Evolutionary conservation across 2,113 vertebrate species (phyloP).

Genomic region (Leucoraja erinaceus): DNA sequence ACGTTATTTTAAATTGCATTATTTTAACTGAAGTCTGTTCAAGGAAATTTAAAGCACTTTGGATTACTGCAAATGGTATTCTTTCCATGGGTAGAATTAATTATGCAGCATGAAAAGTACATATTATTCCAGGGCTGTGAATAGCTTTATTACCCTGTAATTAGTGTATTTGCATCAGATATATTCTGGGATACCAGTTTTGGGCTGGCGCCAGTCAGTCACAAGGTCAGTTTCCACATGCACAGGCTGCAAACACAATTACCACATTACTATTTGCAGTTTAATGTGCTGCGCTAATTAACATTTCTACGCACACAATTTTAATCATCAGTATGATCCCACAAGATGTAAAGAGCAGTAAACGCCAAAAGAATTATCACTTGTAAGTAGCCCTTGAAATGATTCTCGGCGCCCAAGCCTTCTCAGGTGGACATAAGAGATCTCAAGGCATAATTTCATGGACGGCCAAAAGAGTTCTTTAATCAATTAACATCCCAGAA

Average conservation of each 20-base stretch:
- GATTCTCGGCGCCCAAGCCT: no score
- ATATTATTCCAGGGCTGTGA: not conserved
- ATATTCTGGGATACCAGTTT: not conserved
- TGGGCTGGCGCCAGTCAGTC: not conserved
- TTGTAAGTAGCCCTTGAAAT: no score
- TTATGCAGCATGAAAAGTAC: conserved; percentile 10
- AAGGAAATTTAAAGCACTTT: not conserved
- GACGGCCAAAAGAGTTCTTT: not conserved
- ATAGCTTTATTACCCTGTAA: not conserved
- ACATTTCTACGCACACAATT: not conserved
- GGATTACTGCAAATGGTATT: not conserved
- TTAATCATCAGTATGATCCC: not conserved
- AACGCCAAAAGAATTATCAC: no score
- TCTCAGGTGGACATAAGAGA: not conserved
- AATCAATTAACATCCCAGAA: not conserved
- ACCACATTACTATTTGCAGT: not conserved
- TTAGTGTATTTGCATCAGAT: not conserved
- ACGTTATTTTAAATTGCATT: not conserved
- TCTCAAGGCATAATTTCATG: not conserved
- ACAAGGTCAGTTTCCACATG: conserved; percentile 12
- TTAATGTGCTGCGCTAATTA: not conserved
- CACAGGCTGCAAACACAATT: not conserved
- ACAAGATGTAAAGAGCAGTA: not conserved
- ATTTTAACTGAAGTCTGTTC: not conserved
- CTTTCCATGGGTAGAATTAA: not conserved